These are phyloP conservation scores for Lysandra coridon DNA, from an alignment of 2,888 invertebrate genomes.

Conservation along the genomic window DNA sequence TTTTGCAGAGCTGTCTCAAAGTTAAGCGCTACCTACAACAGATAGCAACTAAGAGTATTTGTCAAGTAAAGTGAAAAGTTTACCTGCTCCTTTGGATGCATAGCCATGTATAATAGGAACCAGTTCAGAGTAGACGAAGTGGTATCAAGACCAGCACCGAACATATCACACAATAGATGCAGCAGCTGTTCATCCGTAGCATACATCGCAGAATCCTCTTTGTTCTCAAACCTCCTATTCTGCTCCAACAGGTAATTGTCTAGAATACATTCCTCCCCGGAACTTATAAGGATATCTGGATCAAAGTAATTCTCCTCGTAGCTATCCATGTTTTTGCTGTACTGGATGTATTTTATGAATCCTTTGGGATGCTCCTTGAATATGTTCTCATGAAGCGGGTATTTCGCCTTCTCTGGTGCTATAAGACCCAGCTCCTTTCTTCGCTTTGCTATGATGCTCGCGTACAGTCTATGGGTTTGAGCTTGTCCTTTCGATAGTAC, in stretches of 20 bases:
- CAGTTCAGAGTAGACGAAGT: slow-evolving; percentile 89
- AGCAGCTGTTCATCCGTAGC: slow-evolving; percentile 85
- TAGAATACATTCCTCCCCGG: slow-evolving; percentile 79
- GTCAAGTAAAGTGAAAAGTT: slow-evolving; percentile 3
- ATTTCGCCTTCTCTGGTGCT: slow-evolving; percentile 56
- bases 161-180: slow-evolving; percentile 89
- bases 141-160: slow-evolving; percentile 93
- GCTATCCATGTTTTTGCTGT: slow-evolving; percentile 60
- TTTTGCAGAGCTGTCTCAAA: no score
- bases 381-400: slow-evolving; percentile 55
- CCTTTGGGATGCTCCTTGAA: slow-evolving; percentile 65
- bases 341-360: slow-evolving; percentile 68
- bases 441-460: slow-evolving; percentile 82
- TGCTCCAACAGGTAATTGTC: slow-evolving; percentile 84
- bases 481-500: slow-evolving; percentile 84
- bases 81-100: slow-evolving; percentile 84
- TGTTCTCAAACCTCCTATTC: slow-evolving; percentile 65
- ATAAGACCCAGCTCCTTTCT: slow-evolving; percentile 58
- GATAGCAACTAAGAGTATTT: not conserved
- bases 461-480: slow-evolving; percentile 87
- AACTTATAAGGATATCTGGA: slow-evolving; percentile 60
- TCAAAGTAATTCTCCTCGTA: slow-evolving; percentile 68
- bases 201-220: slow-evolving; percentile 67
- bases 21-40: no score
- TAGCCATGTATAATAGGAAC: slow-evolving; percentile 89